Base-by-base conservation (phyloP, 2,888 invertebrate species). In the Xylota sylvarum region DNA sequence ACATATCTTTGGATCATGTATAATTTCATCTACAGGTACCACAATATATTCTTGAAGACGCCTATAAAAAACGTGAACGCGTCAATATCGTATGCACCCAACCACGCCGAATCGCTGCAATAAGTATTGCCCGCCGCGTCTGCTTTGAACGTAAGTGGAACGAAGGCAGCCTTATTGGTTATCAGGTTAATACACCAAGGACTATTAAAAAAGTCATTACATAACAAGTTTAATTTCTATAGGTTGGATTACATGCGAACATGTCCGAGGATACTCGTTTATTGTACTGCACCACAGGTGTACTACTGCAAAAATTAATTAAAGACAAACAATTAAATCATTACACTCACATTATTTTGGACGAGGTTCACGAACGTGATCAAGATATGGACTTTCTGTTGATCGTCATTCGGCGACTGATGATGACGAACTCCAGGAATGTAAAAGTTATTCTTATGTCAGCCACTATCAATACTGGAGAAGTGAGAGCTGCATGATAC, bases 51-150 rank as follows among this genome's bases (percentile, higher is more conserved):
- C 93, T 98, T n/a, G 97, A 98, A 89, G 94, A 96, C 88, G 95
- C 94, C 88, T 95, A 94, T 72, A 93, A 94, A 58, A 93, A 94
- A 30, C 94, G 94, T 27, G 93, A 93, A 72, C 94, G 94, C 62
- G 98, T 98, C 90, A 98, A 97, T 91, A 97, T 99, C 88, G 93
- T 97, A 52, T 97, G 98, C 0, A 99, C 99, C 0, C 98, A 99
- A 91, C 99, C 99, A 0, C 94, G 99, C 74, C 95, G 97, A 89
- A 97, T 99, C 89, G 99, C 98, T 6, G 98, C 99, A 12, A 96
- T 97, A 65, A 97, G 97, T 2, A 96, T 99, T 77, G 96, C 98
- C 0, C 95, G 94, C 88, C 94, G 98, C 88, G 98, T 99, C 3
- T 96, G 96, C 84, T 93, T 95, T 12, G 98, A 98, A 92, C 93